phyloP scores from a whole-genome alignment of 2,113 vertebrate species.

The Pygathrix nemaeus region DNA sequence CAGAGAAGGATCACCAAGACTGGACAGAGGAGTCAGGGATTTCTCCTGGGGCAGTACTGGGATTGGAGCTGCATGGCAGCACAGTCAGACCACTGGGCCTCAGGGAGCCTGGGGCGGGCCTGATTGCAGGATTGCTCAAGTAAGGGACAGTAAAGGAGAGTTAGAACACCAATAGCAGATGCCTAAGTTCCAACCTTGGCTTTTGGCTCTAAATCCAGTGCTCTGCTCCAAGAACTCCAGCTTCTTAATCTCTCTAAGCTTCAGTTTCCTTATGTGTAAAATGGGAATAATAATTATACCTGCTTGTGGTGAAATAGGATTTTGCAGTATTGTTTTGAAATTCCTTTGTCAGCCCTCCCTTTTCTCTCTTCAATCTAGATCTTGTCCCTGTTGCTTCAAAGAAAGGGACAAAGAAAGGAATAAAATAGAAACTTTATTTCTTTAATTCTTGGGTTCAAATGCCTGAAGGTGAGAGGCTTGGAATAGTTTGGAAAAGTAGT shows the following conservation, averaged over 20 bases:
- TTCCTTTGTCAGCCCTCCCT: background rate
- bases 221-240: background rate
- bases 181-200: background rate
- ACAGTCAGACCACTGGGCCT: background rate
- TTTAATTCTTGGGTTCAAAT: background rate
- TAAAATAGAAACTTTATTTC: background rate
- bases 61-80: background rate
- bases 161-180: background rate
- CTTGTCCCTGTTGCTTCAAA: background rate
- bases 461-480: background rate
- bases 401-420: background rate
- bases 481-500: background rate
- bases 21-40: background rate
- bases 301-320: background rate
- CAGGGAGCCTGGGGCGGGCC: background rate
- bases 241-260: background rate
- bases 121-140: background rate
- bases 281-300: no score
- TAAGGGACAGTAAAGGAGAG: background rate
- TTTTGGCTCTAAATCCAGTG: background rate
- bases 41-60: background rate
- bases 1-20: background rate
- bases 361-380: conserved; percentile 15
- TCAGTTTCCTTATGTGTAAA: background rate
- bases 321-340: background rate